These are phyloP conservation scores for Amblyopsis rosae DNA, from an alignment of 2,113 vertebrate genomes.

Conservation along the genomic window DNA sequence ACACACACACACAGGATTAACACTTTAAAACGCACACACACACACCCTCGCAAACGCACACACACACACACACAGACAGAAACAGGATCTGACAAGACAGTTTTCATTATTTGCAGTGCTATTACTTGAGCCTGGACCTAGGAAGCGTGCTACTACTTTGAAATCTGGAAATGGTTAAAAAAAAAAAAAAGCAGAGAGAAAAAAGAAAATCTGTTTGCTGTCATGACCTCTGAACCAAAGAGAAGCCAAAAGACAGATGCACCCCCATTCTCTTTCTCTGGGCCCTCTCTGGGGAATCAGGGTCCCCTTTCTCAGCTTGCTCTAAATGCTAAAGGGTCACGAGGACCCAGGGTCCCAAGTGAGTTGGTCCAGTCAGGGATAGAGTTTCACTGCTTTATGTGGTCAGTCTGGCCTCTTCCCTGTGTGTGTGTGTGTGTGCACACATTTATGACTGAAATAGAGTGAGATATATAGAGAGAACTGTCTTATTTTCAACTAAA, in stretches of 20 bases:
- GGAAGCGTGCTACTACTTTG: constrained; percentile 59
- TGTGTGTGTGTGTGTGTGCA: constrained; percentile 19
- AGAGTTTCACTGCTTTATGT: constrained; percentile 69
- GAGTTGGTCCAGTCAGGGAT: constrained; percentile 61
- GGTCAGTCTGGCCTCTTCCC: constrained; percentile 47
- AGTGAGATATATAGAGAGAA: constrained; percentile 4
- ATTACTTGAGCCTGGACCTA: constrained; percentile 50
- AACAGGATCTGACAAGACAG: constrained; percentile 56
- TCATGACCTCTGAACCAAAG: constrained; percentile 67
- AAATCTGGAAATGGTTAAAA: constrained; percentile 77
- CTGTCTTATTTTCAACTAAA: not conserved
- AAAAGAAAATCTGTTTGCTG: constrained; percentile 61
- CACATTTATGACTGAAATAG: not conserved
- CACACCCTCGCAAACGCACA: too few relatives aligned
- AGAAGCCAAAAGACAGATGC: constrained; percentile 73
- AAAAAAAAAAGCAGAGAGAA: constrained; percentile 4
- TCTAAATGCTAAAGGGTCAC: constrained; percentile 66
- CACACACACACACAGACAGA: constrained; percentile 8
- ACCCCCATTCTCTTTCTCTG: constrained; percentile 30
- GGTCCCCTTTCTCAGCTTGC: constrained; percentile 55
- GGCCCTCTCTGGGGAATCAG: constrained; percentile 53
- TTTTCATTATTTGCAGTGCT: constrained; percentile 65
- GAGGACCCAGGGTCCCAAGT: constrained; percentile 58
- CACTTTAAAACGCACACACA: not conserved
- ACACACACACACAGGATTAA: not conserved